Base-by-base conservation (phyloP, 2,113 vertebrate genomes). In the Thamnophis sirtalis region DNA sequence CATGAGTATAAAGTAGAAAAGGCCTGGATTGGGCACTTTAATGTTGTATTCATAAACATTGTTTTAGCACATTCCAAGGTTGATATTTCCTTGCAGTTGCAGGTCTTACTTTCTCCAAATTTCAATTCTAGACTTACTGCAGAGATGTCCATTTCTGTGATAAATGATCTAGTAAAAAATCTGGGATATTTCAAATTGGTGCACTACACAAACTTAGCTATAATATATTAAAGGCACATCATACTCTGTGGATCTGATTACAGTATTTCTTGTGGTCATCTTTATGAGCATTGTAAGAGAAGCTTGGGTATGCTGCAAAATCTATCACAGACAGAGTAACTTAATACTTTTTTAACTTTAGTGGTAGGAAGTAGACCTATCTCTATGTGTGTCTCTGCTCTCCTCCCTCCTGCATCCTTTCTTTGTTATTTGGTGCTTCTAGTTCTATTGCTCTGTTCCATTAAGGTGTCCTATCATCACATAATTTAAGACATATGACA, bases 131-230 rank as follows among this genome's bases (percentile, higher is more conserved):
- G 13, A 50, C 9, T 19, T 1, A 48, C 88, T 60, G 88, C 58
- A 9, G 84, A 55, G 9, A 33, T 90, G 51, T 73, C 58, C 50
- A 90, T 92, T 92, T 90, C 84, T 93, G 1, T 95, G 24, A 56
- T 0, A 9, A 89, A 94, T 93, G 2, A 38, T 89, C 53, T 86
- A 38, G 0, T 87, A 89, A 92, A 89, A 92, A 90, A 93, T 55
- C 50, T 90, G 54, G 0, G 0, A 84, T 92, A 89, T 93, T 93
- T 0, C 84, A 84, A 91, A 92, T 33, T 68, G 50, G 0, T 86
- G 7, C 0, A 17, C 4, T 91, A 49, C 89, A 24, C 56, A 17
- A 51, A 15, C 85, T 93, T 87, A 90, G 55, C 85, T 91, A 15
- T 91, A 95, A 58, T 26, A 28, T 89, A 68, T 88, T 2, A 68